Evolutionary conservation across 2,797 vertebrate species (phyloP).

Genomic region (Malacoctenus gilli): DNA sequence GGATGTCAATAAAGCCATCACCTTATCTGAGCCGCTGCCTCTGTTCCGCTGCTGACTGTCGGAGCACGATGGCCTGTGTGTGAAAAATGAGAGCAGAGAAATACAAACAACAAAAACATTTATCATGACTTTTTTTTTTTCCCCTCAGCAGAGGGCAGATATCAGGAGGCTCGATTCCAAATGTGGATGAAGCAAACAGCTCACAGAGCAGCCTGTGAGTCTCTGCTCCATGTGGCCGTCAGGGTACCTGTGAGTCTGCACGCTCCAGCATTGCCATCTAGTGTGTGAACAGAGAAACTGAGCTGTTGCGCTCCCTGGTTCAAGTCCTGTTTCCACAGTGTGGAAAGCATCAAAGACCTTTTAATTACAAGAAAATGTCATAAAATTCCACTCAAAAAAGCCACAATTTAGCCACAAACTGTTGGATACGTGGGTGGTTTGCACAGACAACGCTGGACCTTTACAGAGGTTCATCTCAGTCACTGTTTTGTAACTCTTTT

Average conservation of each 20-base stretch:
- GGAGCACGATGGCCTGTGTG: neutral
- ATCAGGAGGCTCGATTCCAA: slow-evolving; percentile 12
- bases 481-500: no score
- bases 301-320: no score
- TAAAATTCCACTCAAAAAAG: no score
- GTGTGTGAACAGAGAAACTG: slow-evolving; percentile 52
- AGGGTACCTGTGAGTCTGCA: slow-evolving; percentile 18
- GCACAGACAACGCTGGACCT: no score
- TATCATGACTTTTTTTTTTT: slow-evolving; percentile 2
- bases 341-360: no score
- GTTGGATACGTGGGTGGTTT: no score
- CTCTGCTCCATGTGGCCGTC: neutral
- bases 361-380: no score
- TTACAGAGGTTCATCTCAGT: no score
- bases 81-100: slow-evolving; percentile 15
- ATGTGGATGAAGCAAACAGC: neutral
- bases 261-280: slow-evolving; percentile 71
- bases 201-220: no score
- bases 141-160: slow-evolving; percentile 10
- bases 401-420: no score
- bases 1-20: slow-evolving; percentile 46
- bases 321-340: no score
- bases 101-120: slow-evolving; percentile 28
- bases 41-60: slow-evolving; percentile 8
- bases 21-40: slow-evolving; percentile 37